Evolutionary conservation across 2,888 invertebrate genomes (phyloP).

Genomic region (Coremacera marginata): DNA sequence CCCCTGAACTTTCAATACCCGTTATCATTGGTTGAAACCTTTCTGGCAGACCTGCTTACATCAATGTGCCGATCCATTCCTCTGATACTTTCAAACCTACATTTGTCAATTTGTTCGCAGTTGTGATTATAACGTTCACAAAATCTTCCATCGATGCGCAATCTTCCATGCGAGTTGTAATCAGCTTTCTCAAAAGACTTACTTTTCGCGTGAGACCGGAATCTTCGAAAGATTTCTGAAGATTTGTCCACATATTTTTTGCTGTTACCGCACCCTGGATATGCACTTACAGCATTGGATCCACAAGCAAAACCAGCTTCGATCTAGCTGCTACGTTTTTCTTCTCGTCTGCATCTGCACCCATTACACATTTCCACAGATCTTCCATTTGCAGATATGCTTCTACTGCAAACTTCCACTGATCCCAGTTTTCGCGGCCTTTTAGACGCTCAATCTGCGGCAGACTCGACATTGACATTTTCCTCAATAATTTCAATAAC

Average conservation of each 20-base stretch:
- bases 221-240: conserved; percentile 54
- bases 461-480: conserved; percentile 1
- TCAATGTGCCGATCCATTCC: conserved; percentile 55
- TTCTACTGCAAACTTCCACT: conserved; percentile 40
- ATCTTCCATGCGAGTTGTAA: conserved; percentile 42
- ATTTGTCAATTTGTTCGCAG: conserved; percentile 53
- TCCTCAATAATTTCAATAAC: not conserved
- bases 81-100: conserved; percentile 48
- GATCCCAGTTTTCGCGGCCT: conserved; percentile 32
- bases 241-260: conserved; percentile 54
- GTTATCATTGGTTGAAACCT: conserved; percentile 57
- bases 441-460: not conserved
- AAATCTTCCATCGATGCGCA: conserved; percentile 52
- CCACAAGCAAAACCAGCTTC: conserved; percentile 40
- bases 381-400: not conserved
- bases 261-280: no score
- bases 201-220: conserved; percentile 52
- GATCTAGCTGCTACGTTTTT: conserved; percentile 33
- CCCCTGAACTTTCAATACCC: conserved; percentile 49
- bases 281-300: no score
- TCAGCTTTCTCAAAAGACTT: conserved; percentile 48
- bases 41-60: conserved; percentile 56
- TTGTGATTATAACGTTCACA: conserved; percentile 54
- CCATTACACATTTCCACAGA: conserved; percentile 34
- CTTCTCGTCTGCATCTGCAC: conserved; percentile 6